These are phyloP conservation scores for Heliconius sara DNA, from an alignment of 2,888 invertebrate species.

Conservation along the genomic window DNA sequence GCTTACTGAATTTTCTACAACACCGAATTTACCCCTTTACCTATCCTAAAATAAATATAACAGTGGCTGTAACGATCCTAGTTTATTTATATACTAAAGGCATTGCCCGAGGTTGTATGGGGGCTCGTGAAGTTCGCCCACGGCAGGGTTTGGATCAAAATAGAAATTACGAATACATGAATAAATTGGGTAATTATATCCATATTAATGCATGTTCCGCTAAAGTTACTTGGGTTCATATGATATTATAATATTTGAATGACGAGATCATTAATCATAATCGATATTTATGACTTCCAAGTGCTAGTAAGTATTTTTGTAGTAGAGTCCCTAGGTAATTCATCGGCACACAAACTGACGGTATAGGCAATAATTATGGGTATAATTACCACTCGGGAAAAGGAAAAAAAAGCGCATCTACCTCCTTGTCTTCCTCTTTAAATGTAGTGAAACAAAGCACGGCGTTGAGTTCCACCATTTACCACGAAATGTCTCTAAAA, in stretches of 20 bases:
- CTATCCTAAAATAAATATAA: neutral
- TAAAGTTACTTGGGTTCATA: neutral
- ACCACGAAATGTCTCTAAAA: neutral
- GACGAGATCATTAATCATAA: too few species aligned
- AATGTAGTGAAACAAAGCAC: too few species aligned
- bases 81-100: constrained; percentile 13
- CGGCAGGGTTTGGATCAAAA: neutral
- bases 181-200: too few species aligned
- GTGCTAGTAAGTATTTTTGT: too few species aligned
- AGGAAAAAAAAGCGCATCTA: too few species aligned
- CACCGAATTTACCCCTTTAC: neutral
- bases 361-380: too few species aligned
- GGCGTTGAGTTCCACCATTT: neutral
- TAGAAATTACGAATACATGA: neutral
- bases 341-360: too few species aligned
- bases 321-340: too few species aligned
- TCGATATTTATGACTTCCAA: too few species aligned
- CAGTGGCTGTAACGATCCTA: neutral
- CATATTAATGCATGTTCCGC: neutral
- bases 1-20: neutral
- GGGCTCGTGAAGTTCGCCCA: neutral
- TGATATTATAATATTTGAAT: neutral
- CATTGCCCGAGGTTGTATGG: constrained; percentile 8
- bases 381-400: too few species aligned
- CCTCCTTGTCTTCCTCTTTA: too few species aligned